A percentile compares a stretch with the other conserved stretches of the same genome.
Evolutionary conservation across 2,113 vertebrate species (phyloP).

Genomic region (Cololabis saira): DNA sequence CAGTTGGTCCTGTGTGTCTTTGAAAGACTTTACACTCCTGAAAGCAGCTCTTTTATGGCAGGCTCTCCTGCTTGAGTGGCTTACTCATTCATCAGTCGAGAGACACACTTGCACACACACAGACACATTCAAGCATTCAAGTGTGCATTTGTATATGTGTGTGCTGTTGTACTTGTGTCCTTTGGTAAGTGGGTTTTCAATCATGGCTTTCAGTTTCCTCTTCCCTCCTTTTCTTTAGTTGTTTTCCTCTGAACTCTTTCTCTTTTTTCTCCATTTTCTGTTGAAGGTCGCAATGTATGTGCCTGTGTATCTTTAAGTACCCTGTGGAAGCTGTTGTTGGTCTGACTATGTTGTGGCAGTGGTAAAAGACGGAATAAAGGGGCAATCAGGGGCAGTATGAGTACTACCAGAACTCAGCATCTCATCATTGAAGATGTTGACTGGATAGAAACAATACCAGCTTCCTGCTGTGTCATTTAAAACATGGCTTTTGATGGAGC

Average conservation of each 20-base stretch:
- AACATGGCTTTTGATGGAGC: too few species aligned
- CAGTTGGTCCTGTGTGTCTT: slow-evolving; percentile 7
- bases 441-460: too few species aligned
- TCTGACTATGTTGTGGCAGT: slow-evolving; percentile 34
- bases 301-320: too few species aligned
- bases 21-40: slow-evolving; percentile 33
- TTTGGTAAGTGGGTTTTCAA: slow-evolving; percentile 25
- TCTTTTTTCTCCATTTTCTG: neutral
- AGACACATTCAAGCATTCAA: too few species aligned
- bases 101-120: neutral
- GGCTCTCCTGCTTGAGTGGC: slow-evolving; percentile 51
- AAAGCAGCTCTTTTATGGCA: slow-evolving; percentile 47
- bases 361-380: slow-evolving; percentile 10
- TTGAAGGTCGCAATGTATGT: too few species aligned
- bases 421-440: too few species aligned
- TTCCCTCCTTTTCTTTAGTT: slow-evolving; percentile 3
- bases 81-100: slow-evolving; percentile 35
- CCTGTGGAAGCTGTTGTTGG: neutral
- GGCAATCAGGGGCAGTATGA: slow-evolving; percentile 9
- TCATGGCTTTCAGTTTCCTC: neutral
- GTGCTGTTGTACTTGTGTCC: slow-evolving; percentile 8
- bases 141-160: slow-evolving; percentile 9
- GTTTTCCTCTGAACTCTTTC: neutral
- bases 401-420: neutral
- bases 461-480: too few species aligned